phyloP scores from a whole-genome alignment of 2,888 invertebrate species.

The Macroteleia sp. region DNA sequence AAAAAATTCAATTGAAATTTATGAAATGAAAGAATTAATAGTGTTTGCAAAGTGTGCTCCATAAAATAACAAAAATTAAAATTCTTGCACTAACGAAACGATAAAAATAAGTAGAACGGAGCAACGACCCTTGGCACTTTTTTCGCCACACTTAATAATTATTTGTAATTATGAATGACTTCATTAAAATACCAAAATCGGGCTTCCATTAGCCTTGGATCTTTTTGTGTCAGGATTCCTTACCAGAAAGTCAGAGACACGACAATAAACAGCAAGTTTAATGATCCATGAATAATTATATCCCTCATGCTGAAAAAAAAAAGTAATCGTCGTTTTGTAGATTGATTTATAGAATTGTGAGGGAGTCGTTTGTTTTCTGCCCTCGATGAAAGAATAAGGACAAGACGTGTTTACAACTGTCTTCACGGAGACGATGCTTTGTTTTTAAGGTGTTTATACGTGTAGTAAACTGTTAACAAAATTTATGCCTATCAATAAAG shows the following conservation, averaged over 20 bases:
- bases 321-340: no score
- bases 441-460: not conserved
- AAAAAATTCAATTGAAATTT: no score
- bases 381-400: not conserved
- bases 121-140: no score
- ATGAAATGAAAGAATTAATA: no score
- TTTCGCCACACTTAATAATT: slow-evolving; percentile 2
- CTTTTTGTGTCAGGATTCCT: slow-evolving; percentile 21
- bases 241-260: slow-evolving; percentile 18
- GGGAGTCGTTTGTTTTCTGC: slow-evolving; percentile 7
- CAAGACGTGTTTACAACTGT: no score
- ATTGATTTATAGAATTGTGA: slow-evolving; percentile 22
- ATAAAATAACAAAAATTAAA: no score
- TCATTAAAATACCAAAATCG: slow-evolving; percentile 43
- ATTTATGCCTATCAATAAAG: not conserved
- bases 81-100: no score
- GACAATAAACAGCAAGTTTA: slow-evolving; percentile 34
- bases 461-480: slow-evolving; percentile 5
- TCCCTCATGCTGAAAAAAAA: not conserved
- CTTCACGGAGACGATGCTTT: not conserved
- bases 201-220: slow-evolving; percentile 34
- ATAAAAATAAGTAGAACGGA: no score
- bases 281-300: slow-evolving; percentile 39
- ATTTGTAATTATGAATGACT: slow-evolving; percentile 28
- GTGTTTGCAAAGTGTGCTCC: no score